These are phyloP conservation scores for Aphelocoma californica DNA, from an alignment of 2,797 vertebrate species.

Conservation along the genomic window DNA sequence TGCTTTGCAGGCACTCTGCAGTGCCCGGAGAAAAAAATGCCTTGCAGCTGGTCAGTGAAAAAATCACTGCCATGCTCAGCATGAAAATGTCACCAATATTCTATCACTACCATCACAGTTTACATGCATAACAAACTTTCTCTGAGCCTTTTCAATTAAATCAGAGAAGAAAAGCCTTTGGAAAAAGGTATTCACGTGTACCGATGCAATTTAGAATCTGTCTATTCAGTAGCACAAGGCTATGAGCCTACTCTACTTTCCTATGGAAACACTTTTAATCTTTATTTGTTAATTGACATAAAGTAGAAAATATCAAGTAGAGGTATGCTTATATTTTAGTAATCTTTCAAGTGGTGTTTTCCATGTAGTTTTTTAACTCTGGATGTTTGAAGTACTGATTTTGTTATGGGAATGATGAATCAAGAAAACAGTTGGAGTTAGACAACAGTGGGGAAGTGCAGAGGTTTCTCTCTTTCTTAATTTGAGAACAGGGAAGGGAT, in stretches of 20 bases:
- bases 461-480: neutral
- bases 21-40: neutral
- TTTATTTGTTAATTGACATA: neutral
- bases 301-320: neutral
- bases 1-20: neutral
- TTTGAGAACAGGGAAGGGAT: neutral
- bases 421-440: neutral
- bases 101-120: neutral
- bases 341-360: neutral
- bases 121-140: neutral
- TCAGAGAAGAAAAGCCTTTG: neutral
- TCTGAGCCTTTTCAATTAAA: conserved; percentile 24
- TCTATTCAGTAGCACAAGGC: neutral
- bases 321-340: neutral
- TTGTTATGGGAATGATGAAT: neutral
- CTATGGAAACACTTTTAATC: neutral
- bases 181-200: neutral
- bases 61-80: neutral
- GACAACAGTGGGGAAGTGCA: neutral
- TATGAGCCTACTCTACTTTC: neutral
- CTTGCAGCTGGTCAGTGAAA: conserved; percentile 38
- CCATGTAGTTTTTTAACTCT: neutral
- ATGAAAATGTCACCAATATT: neutral
- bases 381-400: neutral
- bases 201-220: neutral